Evolutionary conservation across 2,888 invertebrate genomes (phyloP), one percentile per base, ranked within the genome.

Genomic region (Troglohyphantes excavatus): DNA sequence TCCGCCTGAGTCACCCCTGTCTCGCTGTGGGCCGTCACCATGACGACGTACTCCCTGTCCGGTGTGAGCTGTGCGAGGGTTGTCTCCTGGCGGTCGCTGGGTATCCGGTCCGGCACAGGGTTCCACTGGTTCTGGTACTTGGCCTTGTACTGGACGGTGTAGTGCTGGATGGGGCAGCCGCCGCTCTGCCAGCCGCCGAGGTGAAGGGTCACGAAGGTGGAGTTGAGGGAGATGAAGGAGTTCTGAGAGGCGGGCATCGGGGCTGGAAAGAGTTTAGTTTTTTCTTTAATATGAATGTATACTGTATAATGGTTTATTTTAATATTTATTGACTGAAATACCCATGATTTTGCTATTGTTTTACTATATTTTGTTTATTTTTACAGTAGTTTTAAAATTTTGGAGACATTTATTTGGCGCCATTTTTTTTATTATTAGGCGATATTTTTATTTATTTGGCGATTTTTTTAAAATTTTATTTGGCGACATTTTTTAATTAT

Each of bases 1-100:
- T 92, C 92, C 65, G 92, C 92, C 72, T 93, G 93, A 0, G 94
- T 93, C 21, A 93, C 93, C 0, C 94, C 94, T 2, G 94, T 93
- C 43, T 93, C 93, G 91, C 93, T 94, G 92, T 93, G 93, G 2
- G 94, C 94, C 0, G 93, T 93, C 2, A 94, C 93, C 75, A 92
- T 92, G 92, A 94, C 92, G 26, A 92, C 91, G 91, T 94, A 94
- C 92, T 93, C 93, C 0, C 93, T 93, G 19, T 93, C 93, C 0
- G 94, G 93, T 19, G 92, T 92, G 5, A 94, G 92, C 63, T 93
- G 91, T 11, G 90, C 91, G 9, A 92, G 70, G 9, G 91, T 65
- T 7, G 91, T 39, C 19, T 61, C 73, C 7, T 90, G 83, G 17
- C 83, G 63, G n/a, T 59, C 65, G 6, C 72, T 39, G 0, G 89